phyloP scores from a whole-genome alignment of 1,140 invertebrate genomes.

The Diorhabda sublineata region DNA sequence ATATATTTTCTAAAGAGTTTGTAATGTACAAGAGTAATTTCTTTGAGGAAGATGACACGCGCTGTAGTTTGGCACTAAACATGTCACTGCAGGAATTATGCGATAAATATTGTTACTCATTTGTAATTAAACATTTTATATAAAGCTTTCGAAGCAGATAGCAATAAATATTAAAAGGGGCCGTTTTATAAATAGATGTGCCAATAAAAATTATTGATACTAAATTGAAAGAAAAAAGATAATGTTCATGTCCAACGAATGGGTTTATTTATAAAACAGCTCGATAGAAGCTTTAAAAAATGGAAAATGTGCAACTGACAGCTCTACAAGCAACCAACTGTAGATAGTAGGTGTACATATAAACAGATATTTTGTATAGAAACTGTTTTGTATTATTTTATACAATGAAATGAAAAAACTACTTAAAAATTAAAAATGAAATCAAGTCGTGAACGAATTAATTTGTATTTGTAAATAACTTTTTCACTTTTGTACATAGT shows the following conservation, averaged over 20 bases:
- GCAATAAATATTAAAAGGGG: too few relatives aligned
- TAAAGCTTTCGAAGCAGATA: too few relatives aligned
- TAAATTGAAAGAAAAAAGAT: too few relatives aligned
- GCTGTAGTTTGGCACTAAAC: too few relatives aligned
- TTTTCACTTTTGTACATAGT: conserved; percentile 26
- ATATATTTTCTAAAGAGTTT: conserved; percentile 17
- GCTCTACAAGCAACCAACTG: conserved; percentile 25
- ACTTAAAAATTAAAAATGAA: background rate
- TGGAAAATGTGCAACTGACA: conserved; percentile 28
- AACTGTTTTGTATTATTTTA: conserved; percentile 19
- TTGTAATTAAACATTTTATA: too few relatives aligned
- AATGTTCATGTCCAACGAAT: conserved; percentile 5
- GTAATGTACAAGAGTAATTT: conserved; percentile 18
- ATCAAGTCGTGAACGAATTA: conserved; percentile 15
- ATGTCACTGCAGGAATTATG: too few relatives aligned
- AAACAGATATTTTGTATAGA: conserved; percentile 22
- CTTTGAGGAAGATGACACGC: background rate
- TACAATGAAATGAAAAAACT: conserved; percentile 10
- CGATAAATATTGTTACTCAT: too few relatives aligned
- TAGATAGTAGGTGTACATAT: conserved; percentile 33
- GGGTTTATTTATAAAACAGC: conserved; percentile 9
- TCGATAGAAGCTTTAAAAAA: conserved; percentile 14
- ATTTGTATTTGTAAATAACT: conserved; percentile 26
- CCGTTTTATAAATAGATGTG: too few relatives aligned
- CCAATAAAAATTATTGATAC: too few relatives aligned